These are phyloP conservation scores for Numida meleagris DNA, from an alignment of 2,113 vertebrate species.

Conservation along the genomic window DNA sequence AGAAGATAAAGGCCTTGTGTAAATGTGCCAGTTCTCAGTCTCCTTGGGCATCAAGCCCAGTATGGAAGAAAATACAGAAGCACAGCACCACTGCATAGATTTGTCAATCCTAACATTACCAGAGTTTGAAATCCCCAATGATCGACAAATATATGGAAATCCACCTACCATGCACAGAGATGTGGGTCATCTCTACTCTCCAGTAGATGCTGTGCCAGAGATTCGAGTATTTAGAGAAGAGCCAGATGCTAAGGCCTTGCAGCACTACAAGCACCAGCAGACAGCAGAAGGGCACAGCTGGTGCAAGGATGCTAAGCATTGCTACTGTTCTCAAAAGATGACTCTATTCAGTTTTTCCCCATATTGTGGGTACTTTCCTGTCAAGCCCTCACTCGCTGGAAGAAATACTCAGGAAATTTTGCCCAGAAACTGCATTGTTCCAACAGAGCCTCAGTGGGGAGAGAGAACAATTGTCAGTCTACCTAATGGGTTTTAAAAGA, in stretches of 20 bases:
- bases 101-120: too few relatives aligned
- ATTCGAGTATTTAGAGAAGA: background rate
- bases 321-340: background rate
- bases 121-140: too few relatives aligned
- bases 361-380: background rate
- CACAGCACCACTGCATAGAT: background rate
- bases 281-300: background rate
- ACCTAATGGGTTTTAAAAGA: background rate
- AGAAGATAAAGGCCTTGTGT: background rate
- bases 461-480: background rate
- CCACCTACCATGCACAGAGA: background rate
- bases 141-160: background rate
- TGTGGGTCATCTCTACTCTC: fast-evolving
- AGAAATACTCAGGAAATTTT: background rate
- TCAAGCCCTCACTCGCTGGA: background rate
- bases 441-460: background rate
- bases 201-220: background rate
- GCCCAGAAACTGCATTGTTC: background rate
- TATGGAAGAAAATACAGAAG: background rate
- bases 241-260: background rate
- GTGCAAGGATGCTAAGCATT: background rate
- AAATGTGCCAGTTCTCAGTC: background rate
- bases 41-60: background rate
- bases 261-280: background rate
- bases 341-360: background rate